Base-by-base conservation (phyloP, 2,888 invertebrate genomes). In the Altica lythri region DNA sequence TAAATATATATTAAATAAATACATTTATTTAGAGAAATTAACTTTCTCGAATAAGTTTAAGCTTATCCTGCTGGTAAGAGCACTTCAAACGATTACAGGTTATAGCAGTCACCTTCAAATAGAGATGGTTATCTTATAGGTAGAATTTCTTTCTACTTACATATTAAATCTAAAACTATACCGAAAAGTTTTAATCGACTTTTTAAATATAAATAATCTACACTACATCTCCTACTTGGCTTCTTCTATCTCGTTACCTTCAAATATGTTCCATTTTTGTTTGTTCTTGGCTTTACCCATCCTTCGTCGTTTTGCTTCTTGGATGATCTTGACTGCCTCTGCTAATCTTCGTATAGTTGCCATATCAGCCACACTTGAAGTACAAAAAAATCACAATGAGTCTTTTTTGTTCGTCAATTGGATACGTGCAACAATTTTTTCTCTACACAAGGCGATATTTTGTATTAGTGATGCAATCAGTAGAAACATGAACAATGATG, bases 401-500 rank as follows among this genome's bases (percentile, higher is more conserved):
- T 69, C 64, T 66, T 65, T 29, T 62, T 63, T 54, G 59, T 50
- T 60, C 52, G 50, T 48, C 47, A 43, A 57, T 57, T 61, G 55
- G 57, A 60, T 64, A 60, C 72, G 72, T 73, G 72, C 72, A 73
- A 72, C 66, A 70, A 49, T 49, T 47, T 69, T 57, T 57, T 72
- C 62, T 66, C 67, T 68, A 70, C 70, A 62, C 66, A 71, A 70
- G 68, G 67, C 68, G 68, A 50, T 53, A 51, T 48, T 57, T 57
- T 59, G 52, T 68, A 72, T 72, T 72, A 72, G 72, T 72, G 71
- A 69, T 72, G 71, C 71, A 72, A 69, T 70, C 70, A 71, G 71
- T 66, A 68, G 68, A 70, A 57, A 68, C 66, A 70, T 71, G 68
- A 68, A 68, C 66, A 65, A 49, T 57, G 63, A 65, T 61, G 49